These are phyloP conservation scores for Parascotia fuliginaria DNA, from an alignment of 2,888 invertebrate species.

Conservation along the genomic window DNA sequence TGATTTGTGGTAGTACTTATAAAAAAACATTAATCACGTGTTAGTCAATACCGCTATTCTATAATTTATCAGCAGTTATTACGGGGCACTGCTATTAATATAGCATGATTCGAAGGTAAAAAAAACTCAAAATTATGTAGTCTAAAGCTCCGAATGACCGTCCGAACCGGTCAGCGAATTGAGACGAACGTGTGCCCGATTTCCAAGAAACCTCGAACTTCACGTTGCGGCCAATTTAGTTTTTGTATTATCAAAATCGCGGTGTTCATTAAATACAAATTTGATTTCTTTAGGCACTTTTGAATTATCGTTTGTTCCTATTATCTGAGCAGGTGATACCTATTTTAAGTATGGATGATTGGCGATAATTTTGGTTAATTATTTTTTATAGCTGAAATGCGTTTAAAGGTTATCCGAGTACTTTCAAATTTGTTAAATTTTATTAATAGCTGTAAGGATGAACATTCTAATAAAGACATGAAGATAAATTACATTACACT, in stretches of 20 bases:
- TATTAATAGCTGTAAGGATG: too few species aligned
- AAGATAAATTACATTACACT: too few species aligned
- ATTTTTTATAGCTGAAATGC: too few species aligned
- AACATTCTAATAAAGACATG: too few species aligned
- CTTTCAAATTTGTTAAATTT: too few species aligned
- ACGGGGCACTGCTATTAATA: conserved; percentile 30
- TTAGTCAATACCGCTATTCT: conserved; percentile 29
- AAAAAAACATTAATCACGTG: too few species aligned
- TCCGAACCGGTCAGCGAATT: conserved; percentile 54
- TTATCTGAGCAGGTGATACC: too few species aligned
- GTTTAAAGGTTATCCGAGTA: too few species aligned
- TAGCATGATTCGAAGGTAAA: conserved; percentile 29
- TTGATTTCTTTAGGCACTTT: conserved; percentile 5
- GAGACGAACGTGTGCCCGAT: conserved; percentile 52
- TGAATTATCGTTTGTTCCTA: too few species aligned
- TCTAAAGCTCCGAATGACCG: conserved; percentile 12
- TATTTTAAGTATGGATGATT: too few species aligned
- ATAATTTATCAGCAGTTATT: conserved; percentile 21
- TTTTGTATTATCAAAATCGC: conserved; percentile 55
- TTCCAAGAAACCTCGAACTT: conserved; percentile 45
- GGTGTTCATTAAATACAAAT: conserved; percentile 48
- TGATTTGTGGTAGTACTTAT: too few species aligned
- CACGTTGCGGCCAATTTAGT: conserved; percentile 54
- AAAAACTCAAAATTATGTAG: conserved; percentile 34
- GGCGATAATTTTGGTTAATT: too few species aligned